phyloP scores from a whole-genome alignment of 1,140 invertebrate species.

The Aleiodes sp. region DNA sequence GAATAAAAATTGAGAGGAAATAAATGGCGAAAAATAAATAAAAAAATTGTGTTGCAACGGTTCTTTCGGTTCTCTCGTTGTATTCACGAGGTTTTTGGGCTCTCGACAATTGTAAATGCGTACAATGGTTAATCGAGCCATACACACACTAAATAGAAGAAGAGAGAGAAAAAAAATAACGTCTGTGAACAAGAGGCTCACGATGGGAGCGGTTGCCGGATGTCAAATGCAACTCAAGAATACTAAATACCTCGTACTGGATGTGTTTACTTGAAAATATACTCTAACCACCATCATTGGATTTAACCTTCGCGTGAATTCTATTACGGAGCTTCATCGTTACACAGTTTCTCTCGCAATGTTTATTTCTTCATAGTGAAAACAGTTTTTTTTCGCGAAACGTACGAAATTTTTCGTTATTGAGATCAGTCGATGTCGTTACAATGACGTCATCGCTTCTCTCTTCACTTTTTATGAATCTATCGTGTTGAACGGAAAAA shows the following conservation, averaged over 20 bases:
- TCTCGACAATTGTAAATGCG: background rate
- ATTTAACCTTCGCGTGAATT: conserved; percentile 23
- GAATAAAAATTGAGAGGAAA: conserved; percentile 7
- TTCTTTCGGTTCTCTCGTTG: background rate
- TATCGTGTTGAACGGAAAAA: background rate
- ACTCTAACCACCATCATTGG: conserved; percentile 34
- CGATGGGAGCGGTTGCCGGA: conserved; percentile 56
- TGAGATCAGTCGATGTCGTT: background rate
- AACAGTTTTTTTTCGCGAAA: background rate
- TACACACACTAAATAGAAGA: conserved; percentile 1
- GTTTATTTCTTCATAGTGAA: background rate
- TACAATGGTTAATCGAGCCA: conserved; percentile 9
- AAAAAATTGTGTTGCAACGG: background rate
- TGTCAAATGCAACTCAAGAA: conserved; percentile 57
- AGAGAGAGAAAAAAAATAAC: conserved; percentile 6
- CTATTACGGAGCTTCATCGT: background rate
- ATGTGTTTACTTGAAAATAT: conserved; percentile 55
- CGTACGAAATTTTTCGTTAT: background rate
- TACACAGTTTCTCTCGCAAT: background rate
- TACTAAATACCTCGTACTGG: conserved; percentile 54
- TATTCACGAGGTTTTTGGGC: background rate
- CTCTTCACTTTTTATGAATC: background rate
- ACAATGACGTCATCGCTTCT: background rate
- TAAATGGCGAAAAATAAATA: background rate
- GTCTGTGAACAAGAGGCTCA: conserved; percentile 23